Conservation (phyloP, 2,113 vertebrate species). For the Gambusia holbrooki region DNA sequence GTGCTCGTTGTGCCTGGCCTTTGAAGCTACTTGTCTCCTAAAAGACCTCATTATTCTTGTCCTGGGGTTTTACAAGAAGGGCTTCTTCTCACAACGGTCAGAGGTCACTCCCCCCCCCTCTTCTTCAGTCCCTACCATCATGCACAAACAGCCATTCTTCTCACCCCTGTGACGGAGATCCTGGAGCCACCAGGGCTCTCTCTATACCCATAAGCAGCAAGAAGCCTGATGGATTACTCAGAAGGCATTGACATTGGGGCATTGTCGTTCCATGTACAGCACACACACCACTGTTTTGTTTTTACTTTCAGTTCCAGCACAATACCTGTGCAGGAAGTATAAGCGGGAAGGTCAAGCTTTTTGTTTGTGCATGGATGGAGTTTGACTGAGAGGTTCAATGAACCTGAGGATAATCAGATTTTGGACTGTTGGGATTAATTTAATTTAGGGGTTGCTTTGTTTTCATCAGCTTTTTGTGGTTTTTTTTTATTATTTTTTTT, state of each 20-base stretch:
- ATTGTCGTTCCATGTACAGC: conserved; percentile 64
- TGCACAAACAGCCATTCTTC: conserved; percentile 77
- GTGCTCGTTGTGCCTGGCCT: conserved; percentile 63
- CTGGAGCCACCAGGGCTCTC: conserved; percentile 64
- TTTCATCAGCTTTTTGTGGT: not conserved
- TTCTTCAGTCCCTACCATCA: conserved; percentile 10
- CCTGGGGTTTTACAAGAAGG: conserved; percentile 67
- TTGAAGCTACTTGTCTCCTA: conserved; percentile 74
- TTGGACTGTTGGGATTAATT: not conserved
- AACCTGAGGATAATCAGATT: not conserved
- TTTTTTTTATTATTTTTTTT: not conserved
- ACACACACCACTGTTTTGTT: conserved; percentile 40
- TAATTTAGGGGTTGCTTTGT: not conserved
- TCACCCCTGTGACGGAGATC: conserved; percentile 71
- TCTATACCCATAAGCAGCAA: conserved; percentile 54
- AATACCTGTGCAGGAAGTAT: conserved; percentile 59
- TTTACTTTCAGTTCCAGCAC: conserved; percentile 65
- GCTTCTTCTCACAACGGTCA: conserved; percentile 68
- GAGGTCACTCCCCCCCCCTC: conserved; percentile 59
- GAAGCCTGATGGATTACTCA: conserved; percentile 68
- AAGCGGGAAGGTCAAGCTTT: conserved; percentile 50
- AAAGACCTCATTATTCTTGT: conserved; percentile 74
- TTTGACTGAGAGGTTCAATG: conserved; percentile 25
- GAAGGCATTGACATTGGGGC: conserved; percentile 31
- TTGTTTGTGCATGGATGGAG: conserved; percentile 29